Percentiles rank a stretch among this genome's conserved stretches.
Conservation (phyloP, 1,140 invertebrate species). For the Dysdera silvatica region DNA sequence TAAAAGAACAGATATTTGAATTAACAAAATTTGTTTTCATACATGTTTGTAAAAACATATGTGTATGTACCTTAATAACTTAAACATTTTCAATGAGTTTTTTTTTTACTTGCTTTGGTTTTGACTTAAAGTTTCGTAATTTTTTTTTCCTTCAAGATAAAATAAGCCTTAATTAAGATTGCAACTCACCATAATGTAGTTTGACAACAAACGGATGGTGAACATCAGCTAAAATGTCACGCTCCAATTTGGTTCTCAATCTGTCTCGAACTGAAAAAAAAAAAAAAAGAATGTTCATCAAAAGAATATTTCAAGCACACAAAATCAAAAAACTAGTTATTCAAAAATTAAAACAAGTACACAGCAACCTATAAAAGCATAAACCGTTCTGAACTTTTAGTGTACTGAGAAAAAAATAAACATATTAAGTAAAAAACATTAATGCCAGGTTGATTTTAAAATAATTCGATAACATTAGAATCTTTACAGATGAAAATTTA, state of each 20-base stretch:
- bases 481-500: too few species aligned
- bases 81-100: neutral
- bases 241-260: conserved; percentile 92
- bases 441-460: too few species aligned
- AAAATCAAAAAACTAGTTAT: too few species aligned
- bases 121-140: neutral
- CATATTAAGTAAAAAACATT: too few species aligned
- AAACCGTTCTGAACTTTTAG: too few species aligned
- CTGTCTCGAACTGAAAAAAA: conserved; percentile 74
- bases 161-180: neutral
- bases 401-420: too few species aligned
- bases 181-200: conserved; percentile 69
- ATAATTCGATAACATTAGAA: too few species aligned
- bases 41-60: neutral
- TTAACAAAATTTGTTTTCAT: neutral
- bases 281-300: conserved; percentile 1
- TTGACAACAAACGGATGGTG: conserved; percentile 97
- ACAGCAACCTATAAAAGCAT: too few species aligned
- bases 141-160: too few species aligned
- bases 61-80: neutral
- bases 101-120: neutral
- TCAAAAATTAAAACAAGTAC: too few species aligned
- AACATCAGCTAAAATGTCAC: conserved; percentile 97
- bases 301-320: too few species aligned
- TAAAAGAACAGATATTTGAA: conserved; percentile 3